Evolutionary conservation across 1,140 invertebrate genomes (phyloP).

Genomic region (Eumaeus atala): DNA sequence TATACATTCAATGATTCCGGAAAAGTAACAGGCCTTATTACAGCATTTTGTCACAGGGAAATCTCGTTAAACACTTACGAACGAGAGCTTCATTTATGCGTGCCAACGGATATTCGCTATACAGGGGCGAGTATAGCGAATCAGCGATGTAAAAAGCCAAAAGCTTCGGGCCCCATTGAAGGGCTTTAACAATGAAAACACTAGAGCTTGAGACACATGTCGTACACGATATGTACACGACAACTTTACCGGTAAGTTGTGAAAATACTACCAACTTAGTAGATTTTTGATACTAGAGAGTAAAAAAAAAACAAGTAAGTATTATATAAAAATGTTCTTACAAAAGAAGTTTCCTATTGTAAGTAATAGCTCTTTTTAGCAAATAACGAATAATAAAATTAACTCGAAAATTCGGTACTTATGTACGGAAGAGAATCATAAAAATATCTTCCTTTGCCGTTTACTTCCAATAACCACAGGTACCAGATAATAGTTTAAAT

Average conservation of each 20-base stretch:
- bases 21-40: constrained; percentile 6
- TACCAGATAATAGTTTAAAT: no score
- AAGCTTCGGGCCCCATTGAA: constrained; percentile 8
- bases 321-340: no score
- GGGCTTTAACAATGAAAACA: constrained; percentile 5
- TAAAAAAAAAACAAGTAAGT: no score
- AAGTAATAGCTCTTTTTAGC: no score
- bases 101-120: not conserved
- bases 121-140: constrained; percentile 1
- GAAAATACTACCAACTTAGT: not conserved
- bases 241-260: not conserved
- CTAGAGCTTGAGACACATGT: not conserved
- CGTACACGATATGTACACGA: not conserved
- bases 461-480: no score
- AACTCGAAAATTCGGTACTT: no score
- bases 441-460: no score
- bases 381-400: no score
- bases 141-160: constrained; percentile 7
- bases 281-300: not conserved
- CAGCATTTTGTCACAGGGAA: constrained; percentile 4
- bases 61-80: constrained; percentile 8
- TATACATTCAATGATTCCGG: constrained; percentile 1
- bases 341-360: no score
- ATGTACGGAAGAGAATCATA: no score
- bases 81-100: constrained; percentile 1